Conservation (phyloP, 1,140 invertebrate genomes). For the Cepaea nemoralis region DNA sequence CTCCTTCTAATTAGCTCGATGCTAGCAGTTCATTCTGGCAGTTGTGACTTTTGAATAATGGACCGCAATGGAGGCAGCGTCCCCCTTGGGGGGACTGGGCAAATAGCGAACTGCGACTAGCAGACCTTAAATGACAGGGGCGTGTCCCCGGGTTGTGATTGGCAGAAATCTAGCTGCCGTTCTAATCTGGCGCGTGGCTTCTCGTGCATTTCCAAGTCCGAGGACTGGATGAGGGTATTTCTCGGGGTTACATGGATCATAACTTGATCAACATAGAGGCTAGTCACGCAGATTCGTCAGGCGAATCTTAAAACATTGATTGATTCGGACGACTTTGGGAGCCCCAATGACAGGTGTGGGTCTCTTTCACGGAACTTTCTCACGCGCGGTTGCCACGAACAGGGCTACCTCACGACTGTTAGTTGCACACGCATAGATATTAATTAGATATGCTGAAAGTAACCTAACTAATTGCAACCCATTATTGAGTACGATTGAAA, state of each 20-base stretch:
- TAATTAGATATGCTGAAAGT: constrained; percentile 5
- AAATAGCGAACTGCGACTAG: neutral
- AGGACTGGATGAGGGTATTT: neutral
- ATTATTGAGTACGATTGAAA: neutral
- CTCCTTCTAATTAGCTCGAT: constrained; percentile 12
- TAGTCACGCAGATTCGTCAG: constrained; percentile 30
- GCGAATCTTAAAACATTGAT: constrained; percentile 35
- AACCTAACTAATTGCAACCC: neutral
- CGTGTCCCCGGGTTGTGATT: neutral
- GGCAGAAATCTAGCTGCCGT: neutral
- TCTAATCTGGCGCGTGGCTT: constrained; percentile 33
- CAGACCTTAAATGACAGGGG: constrained; percentile 12
- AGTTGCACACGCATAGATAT: constrained; percentile 12
- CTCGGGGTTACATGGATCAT: constrained; percentile 29
- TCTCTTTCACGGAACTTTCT: constrained; percentile 31
- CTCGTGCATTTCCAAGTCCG: constrained; percentile 12
- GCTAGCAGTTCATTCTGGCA: neutral
- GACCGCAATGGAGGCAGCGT: neutral
- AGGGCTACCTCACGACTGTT: neutral
- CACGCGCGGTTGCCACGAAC: constrained; percentile 14
- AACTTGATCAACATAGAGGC: constrained; percentile 28
- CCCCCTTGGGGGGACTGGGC: neutral
- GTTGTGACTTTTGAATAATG: neutral
- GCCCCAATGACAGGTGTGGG: constrained; percentile 28
- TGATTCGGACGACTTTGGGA: constrained; percentile 29